phyloP scores from a whole-genome alignment of 2,113 vertebrate species.

The Accipiter virgatus region DNA sequence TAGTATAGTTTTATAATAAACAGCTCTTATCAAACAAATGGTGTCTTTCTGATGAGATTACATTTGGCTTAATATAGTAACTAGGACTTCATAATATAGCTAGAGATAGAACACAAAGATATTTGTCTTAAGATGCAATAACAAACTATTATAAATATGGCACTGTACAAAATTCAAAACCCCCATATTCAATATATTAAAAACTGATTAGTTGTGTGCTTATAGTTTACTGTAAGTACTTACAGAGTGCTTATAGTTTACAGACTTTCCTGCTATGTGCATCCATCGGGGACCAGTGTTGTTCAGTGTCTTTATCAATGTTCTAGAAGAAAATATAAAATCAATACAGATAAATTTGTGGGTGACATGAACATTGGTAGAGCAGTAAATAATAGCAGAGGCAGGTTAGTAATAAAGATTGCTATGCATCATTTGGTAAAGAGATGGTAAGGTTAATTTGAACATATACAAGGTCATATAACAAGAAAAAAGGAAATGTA shows the following conservation, averaged over 20 bases:
- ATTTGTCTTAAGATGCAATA: background rate
- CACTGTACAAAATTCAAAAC: background rate
- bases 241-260: background rate
- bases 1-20: background rate
- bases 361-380: background rate
- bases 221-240: background rate
- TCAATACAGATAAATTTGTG: background rate
- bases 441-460: background rate
- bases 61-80: background rate
- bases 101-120: background rate
- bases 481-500: background rate
- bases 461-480: background rate
- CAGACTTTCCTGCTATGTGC: background rate
- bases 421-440: background rate
- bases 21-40: background rate
- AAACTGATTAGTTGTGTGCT: background rate
- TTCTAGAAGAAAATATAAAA: constrained; percentile 16
- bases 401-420: background rate
- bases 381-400: background rate
- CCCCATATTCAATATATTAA: background rate
- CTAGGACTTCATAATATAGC: background rate
- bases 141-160: background rate
- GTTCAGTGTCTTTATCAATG: background rate
- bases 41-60: background rate
- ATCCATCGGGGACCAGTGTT: rapidly evolving